A percentile compares a stretch with the other conserved stretches of the same genome.
phyloP scores from a whole-genome alignment of 2,797 vertebrate genomes.

The Orestias chungarensis region DNA sequence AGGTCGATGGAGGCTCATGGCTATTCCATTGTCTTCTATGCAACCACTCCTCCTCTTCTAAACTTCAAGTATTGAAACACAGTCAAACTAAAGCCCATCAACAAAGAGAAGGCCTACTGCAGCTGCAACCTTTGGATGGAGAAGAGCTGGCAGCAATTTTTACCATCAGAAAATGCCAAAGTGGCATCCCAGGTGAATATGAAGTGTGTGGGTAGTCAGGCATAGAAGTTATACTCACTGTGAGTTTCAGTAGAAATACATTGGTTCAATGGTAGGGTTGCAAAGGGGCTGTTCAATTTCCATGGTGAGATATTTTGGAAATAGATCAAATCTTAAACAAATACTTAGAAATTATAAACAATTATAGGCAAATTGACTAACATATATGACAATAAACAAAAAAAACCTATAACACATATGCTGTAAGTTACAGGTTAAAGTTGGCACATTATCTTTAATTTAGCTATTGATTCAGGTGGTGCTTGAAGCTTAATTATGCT shows the following conservation, averaged over 20 bases:
- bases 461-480: not conserved
- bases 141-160: constrained; percentile 95
- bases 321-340: not conserved
- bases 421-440: not conserved
- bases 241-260: not conserved
- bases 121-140: constrained; percentile 92
- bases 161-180: constrained; percentile 89
- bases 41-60: constrained; percentile 96
- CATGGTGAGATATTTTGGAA: not conserved
- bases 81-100: constrained; percentile 95
- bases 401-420: not conserved
- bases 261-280: not conserved
- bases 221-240: not conserved
- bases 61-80: constrained; percentile 95
- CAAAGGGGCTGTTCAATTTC: not conserved
- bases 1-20: constrained; percentile 90
- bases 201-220: constrained; percentile 18
- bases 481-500: not conserved
- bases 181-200: constrained; percentile 84
- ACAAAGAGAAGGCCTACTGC: constrained; percentile 91
- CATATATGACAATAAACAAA: not conserved
- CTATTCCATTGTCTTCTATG: constrained; percentile 95
- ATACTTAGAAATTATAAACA: not conserved
- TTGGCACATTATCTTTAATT: not conserved
- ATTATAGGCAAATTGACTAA: not conserved